Percentiles rank a stretch among this genome's conserved stretches.
Conservation (phyloP, 2,888 invertebrate species). For the Lampropteryx suffumata region DNA sequence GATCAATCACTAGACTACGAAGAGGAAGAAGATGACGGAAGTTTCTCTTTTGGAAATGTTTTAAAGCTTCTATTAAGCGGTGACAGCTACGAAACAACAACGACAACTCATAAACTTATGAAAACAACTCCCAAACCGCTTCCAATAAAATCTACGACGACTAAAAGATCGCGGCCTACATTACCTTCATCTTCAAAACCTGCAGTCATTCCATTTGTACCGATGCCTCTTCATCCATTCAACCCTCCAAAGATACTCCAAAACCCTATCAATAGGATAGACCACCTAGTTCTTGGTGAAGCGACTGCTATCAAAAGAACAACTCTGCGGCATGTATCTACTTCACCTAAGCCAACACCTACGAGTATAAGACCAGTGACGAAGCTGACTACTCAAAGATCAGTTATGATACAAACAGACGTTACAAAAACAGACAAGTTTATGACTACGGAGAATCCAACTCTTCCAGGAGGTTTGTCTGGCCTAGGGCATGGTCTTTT, state of each 20-base stretch:
- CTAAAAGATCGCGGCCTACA: constrained; percentile 31
- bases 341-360: constrained; percentile 37
- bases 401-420: constrained; percentile 28
- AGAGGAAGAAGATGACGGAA: constrained; percentile 72
- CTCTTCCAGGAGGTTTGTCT: constrained; percentile 37
- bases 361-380: constrained; percentile 32
- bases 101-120: constrained; percentile 33
- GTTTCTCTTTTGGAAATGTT: constrained; percentile 84
- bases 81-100: constrained; percentile 67
- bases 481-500: constrained; percentile 81
- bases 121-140: constrained; percentile 28
- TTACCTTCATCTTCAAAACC: constrained; percentile 33
- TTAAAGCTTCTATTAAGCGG: constrained; percentile 84
- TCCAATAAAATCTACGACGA: constrained; percentile 31
- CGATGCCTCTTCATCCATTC: constrained; percentile 53
- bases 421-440: constrained; percentile 43
- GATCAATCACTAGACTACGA: constrained; percentile 59
- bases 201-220: constrained; percentile 51
- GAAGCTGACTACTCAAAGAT: constrained; percentile 28
- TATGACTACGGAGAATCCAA: constrained; percentile 38
- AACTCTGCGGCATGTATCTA: constrained; percentile 45
- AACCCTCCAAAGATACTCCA: constrained; percentile 51
- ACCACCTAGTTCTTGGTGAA: constrained; percentile 72
- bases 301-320: constrained; percentile 65
- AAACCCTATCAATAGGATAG: constrained; percentile 65